Evolutionary conservation across 1,140 invertebrate genomes (phyloP).

Genomic region (Metaphire vulgaris): DNA sequence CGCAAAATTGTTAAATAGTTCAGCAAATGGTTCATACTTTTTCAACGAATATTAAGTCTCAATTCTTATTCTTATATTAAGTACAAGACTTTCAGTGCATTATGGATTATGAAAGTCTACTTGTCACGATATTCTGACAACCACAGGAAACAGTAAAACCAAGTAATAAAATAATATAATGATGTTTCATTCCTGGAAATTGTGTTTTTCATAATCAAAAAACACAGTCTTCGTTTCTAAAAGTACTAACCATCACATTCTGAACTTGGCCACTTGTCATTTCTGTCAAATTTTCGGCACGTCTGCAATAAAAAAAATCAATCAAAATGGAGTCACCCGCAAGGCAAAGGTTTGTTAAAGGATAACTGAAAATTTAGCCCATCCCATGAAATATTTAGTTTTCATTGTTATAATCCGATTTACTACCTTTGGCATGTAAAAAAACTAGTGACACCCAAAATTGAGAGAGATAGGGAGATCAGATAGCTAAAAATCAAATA

Average conservation of each 20-base stretch:
- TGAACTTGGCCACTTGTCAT: constrained; percentile 43
- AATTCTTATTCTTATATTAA: neutral
- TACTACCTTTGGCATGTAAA: too few species aligned
- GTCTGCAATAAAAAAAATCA: constrained; percentile 36
- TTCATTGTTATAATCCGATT: too few species aligned
- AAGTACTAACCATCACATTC: constrained; percentile 40
- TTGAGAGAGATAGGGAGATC: too few species aligned
- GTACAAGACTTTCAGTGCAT: neutral
- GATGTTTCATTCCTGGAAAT: too few species aligned
- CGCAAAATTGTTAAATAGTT: too few species aligned
- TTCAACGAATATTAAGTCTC: too few species aligned
- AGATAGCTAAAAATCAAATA: too few species aligned
- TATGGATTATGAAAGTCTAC: neutral
- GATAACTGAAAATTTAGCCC: too few species aligned
- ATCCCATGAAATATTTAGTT: too few species aligned
- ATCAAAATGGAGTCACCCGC: neutral
- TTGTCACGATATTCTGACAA: neutral
- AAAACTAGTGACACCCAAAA: too few species aligned
- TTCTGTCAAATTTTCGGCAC: constrained; percentile 45
- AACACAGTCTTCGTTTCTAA: neutral
- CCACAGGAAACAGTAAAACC: neutral
- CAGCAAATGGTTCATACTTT: too few species aligned
- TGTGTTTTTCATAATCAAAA: constrained; percentile 5
- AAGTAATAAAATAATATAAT: neutral
- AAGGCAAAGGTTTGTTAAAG: neutral